Base-by-base conservation (phyloP, 2,113 vertebrate genomes). In the Prochilodus magdalenae region DNA sequence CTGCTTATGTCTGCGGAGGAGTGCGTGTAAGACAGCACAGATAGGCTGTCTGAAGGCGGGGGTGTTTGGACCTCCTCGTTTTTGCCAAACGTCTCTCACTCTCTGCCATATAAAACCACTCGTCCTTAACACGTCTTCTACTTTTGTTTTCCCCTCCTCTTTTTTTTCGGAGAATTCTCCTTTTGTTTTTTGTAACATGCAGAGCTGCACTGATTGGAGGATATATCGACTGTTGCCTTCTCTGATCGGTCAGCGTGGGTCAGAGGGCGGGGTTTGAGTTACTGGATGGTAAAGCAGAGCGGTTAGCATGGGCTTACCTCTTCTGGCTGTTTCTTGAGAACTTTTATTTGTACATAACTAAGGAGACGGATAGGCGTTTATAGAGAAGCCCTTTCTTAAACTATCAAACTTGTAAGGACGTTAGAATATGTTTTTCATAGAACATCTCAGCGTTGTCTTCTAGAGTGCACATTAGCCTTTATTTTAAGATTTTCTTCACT, bases 1-100 rank as follows among this genome's bases (percentile, higher is more conserved):
- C 96, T 99, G 57, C 87, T 99, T 92, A 99, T 99, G 98, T 99
- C 98, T 7, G 97, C 98, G 4, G 98, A 99, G 91, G 98, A 99
- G 92, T 99, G 97, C 84, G 98, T 99, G 93, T 99, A 94, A 98
- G 63, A 15, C 15, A 18, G 18, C 65, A 30, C 62, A 80, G 40
- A 44, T 0, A 15, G 40, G 33, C 16, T 2, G 53, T 72, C n/a
- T 83, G 83, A n/a, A 71, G 30, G 10, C 55, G 73, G 16, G 40
- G 20, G 3, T 81, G 20, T 57, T n/a, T 11, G 84, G 86, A 85
- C 85, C 85, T 53, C 36, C 85, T 84, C 82, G 88, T 74, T 83
- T 87, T 92, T 92, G 92, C 92, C 93, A 94, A 94, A 91, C 83
- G 18, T 55, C 53, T 55, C 55, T 93, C 90, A 85, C 91, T 89